A percentile compares a stretch with the other conserved stretches of the same genome.
Conservation (phyloP, 2,888 invertebrate genomes). For the Caenorhabditis sp. region DNA sequence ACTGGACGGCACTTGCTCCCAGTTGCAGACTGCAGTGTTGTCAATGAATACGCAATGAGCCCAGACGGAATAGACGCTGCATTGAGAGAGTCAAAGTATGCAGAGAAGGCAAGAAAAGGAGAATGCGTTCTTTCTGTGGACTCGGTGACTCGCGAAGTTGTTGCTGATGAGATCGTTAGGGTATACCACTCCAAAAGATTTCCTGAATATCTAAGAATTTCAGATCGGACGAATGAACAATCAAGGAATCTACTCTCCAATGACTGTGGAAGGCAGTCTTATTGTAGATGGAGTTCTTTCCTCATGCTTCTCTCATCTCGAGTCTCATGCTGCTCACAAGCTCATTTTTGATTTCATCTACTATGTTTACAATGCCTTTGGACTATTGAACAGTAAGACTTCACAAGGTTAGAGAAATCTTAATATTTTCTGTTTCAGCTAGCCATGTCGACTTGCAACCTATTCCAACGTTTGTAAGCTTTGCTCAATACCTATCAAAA, state of each 20-base stretch:
- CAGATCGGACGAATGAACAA: slow-evolving; percentile 76
- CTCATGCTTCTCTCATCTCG: slow-evolving; percentile 82
- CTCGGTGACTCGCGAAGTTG: slow-evolving; percentile 54
- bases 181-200: no score
- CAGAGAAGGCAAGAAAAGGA: slow-evolving; percentile 67
- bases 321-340: slow-evolving; percentile 80
- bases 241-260: slow-evolving; percentile 81
- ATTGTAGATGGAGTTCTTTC: slow-evolving; percentile 79
- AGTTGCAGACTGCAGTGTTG: slow-evolving; percentile 71
- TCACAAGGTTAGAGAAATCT: no score
- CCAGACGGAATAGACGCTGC: slow-evolving; percentile 63
- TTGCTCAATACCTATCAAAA: slow-evolving; percentile 76
- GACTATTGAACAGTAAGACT: slow-evolving; percentile 64
- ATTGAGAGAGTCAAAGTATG: slow-evolving; percentile 67
- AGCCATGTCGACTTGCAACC: slow-evolving; percentile 56
- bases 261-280: slow-evolving; percentile 81
- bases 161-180: slow-evolving; percentile 75
- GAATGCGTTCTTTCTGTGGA: slow-evolving; percentile 79
- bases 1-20: slow-evolving; percentile 80
- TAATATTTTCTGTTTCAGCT: slow-evolving; percentile 37
- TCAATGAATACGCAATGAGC: background rate
- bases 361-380: slow-evolving; percentile 75
- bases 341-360: slow-evolving; percentile 79
- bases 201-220: background rate
- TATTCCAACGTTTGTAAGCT: slow-evolving; percentile 76